Percentiles rank a stretch among this genome's conserved stretches.
These are phyloP conservation scores for Benthosema pterotum DNA, from an alignment of 2,797 vertebrate genomes.

Conservation along the genomic window DNA sequence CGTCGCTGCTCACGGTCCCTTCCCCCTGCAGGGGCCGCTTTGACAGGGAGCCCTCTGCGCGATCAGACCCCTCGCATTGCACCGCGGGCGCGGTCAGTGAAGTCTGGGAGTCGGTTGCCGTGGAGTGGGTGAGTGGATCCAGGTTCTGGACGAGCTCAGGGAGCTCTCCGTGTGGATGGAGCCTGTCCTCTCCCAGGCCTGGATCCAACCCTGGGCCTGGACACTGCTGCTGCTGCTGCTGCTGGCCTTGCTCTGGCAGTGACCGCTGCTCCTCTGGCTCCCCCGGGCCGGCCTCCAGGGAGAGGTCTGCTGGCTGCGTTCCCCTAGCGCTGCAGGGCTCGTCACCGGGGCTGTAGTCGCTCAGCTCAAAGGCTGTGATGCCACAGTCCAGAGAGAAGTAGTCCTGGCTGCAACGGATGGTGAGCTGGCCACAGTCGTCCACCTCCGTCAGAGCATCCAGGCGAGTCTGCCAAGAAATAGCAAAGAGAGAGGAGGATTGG, in stretches of 20 bases:
- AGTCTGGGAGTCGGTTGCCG: conserved; percentile 44
- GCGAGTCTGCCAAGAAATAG: conserved; percentile 80
- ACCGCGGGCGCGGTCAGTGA: conserved; percentile 36
- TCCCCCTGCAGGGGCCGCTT: conserved; percentile 87
- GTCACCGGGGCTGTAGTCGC: conserved; percentile 94
- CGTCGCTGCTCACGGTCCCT: conserved; percentile 82
- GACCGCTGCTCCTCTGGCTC: background rate
- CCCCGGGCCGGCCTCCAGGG: background rate
- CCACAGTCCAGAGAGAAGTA: conserved; percentile 98
- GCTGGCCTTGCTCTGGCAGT: conserved; percentile 51
- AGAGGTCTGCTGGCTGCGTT: too few relatives aligned
- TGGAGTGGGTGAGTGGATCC: conserved; percentile 77
- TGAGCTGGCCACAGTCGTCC: conserved; percentile 94
- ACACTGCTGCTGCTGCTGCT: conserved; percentile 70
- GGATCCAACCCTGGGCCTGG: conserved; percentile 32
- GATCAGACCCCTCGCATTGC: conserved; percentile 52
- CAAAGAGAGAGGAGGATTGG: background rate
- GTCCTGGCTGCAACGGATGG: conserved; percentile 97
- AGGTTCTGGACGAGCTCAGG: conserved; percentile 85
- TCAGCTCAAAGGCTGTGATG: conserved; percentile 95
- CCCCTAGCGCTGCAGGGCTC: conserved; percentile 57
- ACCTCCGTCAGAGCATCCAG: conserved; percentile 94
- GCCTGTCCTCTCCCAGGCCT: conserved; percentile 61
- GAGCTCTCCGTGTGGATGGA: conserved; percentile 55
- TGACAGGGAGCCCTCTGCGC: conserved; percentile 77